Conservation (phyloP, 2,113 vertebrate species). For the Solea senegalensis region DNA sequence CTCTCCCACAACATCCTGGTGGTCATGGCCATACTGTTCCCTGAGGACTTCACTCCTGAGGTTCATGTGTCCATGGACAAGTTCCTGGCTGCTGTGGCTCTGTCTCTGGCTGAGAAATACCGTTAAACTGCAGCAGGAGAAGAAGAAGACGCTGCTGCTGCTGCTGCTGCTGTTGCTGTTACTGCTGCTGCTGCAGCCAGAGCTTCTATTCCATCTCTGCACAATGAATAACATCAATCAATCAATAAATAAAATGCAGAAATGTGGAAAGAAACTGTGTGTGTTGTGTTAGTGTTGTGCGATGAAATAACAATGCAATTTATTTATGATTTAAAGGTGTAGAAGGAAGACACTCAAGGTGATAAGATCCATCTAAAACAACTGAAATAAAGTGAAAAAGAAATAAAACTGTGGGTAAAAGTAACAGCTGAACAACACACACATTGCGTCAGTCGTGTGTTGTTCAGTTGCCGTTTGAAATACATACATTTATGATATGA, state of each 20-base stretch:
- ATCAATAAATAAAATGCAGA: constrained; percentile 10
- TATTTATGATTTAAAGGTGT: too few species aligned
- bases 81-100: constrained; percentile 69
- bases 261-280: background rate
- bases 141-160: background rate
- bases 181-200: background rate
- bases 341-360: too few species aligned
- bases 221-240: background rate
- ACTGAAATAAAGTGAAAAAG: too few species aligned
- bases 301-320: too few species aligned
- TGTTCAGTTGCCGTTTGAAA: too few species aligned
- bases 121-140: constrained; percentile 11
- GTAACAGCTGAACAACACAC: too few species aligned
- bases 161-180: background rate
- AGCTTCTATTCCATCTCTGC: background rate
- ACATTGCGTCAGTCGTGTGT: too few species aligned
- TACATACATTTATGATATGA: too few species aligned
- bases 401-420: too few species aligned
- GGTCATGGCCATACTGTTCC: constrained; percentile 62
- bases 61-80: constrained; percentile 78
- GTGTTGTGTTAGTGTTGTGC: background rate
- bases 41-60: constrained; percentile 72
- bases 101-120: constrained; percentile 65
- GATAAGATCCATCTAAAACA: too few species aligned
- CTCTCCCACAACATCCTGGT: constrained; percentile 73